Evolutionary conservation across 1,140 invertebrate species (phyloP), one percentile per base, ranked within the genome.

Genomic region (Caenorhabditis remanei): DNA sequence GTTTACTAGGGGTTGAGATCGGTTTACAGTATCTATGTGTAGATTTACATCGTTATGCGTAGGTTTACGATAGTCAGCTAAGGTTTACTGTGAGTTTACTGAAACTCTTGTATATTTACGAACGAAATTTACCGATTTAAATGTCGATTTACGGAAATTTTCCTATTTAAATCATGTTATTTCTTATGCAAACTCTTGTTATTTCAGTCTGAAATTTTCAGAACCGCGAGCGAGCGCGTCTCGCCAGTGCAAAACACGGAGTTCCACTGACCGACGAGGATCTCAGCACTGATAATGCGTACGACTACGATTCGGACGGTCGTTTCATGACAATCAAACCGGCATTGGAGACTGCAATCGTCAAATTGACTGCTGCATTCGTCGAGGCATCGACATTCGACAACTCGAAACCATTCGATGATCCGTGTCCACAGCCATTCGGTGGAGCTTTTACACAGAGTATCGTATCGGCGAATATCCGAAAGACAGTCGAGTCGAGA

Each of bases 321-420:
- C 46, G 71, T 5, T 79, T 79, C 46, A 79, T 79, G 4, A 13
- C 8, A 3, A 53, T 79, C n/a, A 79, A 79, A 53, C 11, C n/a
- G 4, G 71, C 46, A 5, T 46, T 79, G 8, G 71, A 50, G 21
- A 7, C 5, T 46, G 7, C 71, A n/a, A 79, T 79, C 5, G 46
- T 79, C n/a, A 79, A 53, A 11, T 14, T 79, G 8, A 41, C 71
- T 4, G 46, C 71, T 6, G 71, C 46, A 6, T 79, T 79, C n/a
- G 71, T 79, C n/a, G 14, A 79, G 53, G 71, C 43, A 4, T 79
- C 71, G n/a, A 79, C 71, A 8, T 79, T 79, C n/a, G 71, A 79
- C 46, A 79, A 79, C 46, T 21, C 46, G 9, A 79, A 79, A 50
- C 71, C 71, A 24, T 79, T 79, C n/a, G 71, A 50, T 24, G 46